phyloP scores from a whole-genome alignment of 2,113 vertebrate species.

The Candoia aspera region DNA sequence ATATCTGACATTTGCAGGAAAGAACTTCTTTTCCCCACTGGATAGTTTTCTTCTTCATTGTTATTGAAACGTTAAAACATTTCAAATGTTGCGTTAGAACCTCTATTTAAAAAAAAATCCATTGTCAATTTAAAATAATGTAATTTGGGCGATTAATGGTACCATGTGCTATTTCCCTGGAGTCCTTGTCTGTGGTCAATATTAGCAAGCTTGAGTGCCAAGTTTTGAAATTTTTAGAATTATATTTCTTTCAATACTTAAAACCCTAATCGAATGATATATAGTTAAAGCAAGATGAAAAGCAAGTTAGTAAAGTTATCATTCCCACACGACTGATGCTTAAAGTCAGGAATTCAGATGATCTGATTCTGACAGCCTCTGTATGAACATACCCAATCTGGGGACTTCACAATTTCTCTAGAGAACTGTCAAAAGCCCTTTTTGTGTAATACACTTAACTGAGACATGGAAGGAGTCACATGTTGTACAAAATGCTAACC shows the following conservation, averaged over 20 bases:
- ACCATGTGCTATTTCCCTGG: background rate
- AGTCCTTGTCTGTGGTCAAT: background rate
- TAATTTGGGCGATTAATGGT: background rate
- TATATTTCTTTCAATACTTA: background rate
- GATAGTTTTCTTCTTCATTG: background rate
- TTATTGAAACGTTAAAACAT: constrained; percentile 4
- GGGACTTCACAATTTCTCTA: background rate
- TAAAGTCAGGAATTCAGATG: background rate
- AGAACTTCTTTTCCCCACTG: background rate
- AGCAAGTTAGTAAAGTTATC: constrained; percentile 37
- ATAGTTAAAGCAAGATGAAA: constrained; percentile 34
- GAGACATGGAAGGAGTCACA: background rate
- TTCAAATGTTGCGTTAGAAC: background rate
- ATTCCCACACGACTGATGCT: background rate
- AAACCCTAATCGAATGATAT: constrained; percentile 13
- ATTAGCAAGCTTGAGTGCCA: background rate
- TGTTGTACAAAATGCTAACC: background rate
- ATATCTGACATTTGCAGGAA: constrained; percentile 24
- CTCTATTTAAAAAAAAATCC: background rate
- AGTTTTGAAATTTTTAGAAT: background rate
- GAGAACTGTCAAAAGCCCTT: background rate
- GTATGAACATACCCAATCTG: background rate
- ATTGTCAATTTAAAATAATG: constrained; percentile 29
- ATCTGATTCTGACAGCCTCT: background rate
- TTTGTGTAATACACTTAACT: background rate